These are phyloP conservation scores for Phragmatobia fuliginosa DNA, from an alignment of 2,888 invertebrate genomes.

Conservation along the genomic window DNA sequence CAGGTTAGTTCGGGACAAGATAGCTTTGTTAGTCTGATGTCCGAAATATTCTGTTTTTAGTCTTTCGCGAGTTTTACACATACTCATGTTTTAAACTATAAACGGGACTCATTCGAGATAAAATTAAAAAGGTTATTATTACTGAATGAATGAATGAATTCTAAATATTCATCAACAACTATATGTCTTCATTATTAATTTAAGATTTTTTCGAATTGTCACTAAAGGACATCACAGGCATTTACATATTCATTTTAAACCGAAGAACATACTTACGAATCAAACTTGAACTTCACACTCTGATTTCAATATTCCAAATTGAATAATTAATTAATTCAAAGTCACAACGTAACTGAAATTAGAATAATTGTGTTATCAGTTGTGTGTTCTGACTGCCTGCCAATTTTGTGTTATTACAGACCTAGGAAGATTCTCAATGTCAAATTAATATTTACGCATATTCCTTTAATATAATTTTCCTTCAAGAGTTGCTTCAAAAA, in stretches of 20 bases:
- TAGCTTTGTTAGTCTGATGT: too few relatives aligned
- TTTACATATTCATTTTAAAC: not conserved
- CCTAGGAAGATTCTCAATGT: not conserved
- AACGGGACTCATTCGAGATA: too few relatives aligned
- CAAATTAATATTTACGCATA: not conserved
- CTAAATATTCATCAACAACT: too few relatives aligned
- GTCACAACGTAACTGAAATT: slow-evolving; percentile 6
- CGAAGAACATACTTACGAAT: not conserved
- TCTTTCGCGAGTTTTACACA: too few relatives aligned
- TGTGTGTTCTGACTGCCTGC: not conserved
- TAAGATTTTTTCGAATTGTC: too few relatives aligned
- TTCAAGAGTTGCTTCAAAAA: not conserved
- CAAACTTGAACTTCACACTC: not conserved
- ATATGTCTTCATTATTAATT: too few relatives aligned
- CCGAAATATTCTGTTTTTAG: too few relatives aligned
- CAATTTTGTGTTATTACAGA: slow-evolving; percentile 11
- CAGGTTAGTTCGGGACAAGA: too few relatives aligned
- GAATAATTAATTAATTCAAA: slow-evolving; percentile 11
- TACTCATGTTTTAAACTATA: too few relatives aligned
- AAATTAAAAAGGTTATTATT: too few relatives aligned
- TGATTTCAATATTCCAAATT: slow-evolving; percentile 7
- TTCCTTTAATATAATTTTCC: not conserved
- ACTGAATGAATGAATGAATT: too few relatives aligned
- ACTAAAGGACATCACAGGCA: not conserved
- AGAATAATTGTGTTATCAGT: slow-evolving; percentile 13